phyloP scores from a whole-genome alignment of 2,888 invertebrate genomes.

The Chalcosyrphus nemorum region DNA sequence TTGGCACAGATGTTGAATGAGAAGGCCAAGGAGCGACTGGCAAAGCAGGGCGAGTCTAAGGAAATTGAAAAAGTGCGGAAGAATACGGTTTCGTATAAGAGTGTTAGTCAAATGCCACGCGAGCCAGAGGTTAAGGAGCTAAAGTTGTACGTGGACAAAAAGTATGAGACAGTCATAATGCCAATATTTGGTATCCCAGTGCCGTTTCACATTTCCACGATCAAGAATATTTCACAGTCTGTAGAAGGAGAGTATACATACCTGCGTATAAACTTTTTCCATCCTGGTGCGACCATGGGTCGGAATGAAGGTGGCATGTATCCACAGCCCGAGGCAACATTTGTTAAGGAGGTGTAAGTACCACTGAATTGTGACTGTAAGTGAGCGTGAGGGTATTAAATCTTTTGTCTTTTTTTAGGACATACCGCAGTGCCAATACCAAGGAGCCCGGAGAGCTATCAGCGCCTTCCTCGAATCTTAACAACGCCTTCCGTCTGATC shows the following conservation, averaged over 20 bases:
- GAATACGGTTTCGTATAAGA: constrained; percentile 97
- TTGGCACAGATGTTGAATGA: constrained; percentile 95
- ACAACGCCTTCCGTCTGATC: constrained; percentile 97
- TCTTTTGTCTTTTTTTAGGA: too few relatives aligned
- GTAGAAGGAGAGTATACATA: constrained; percentile 99
- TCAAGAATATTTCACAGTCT: constrained; percentile 99
- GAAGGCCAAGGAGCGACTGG: constrained; percentile 94
- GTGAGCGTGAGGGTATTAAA: too few relatives aligned
- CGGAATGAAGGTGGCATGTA: constrained; percentile 95
- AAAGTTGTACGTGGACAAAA: constrained; percentile 97
- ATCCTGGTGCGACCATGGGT: constrained; percentile 98
- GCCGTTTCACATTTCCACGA: constrained; percentile 99
- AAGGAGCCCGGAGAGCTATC: constrained; percentile 98
- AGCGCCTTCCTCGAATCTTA: constrained; percentile 97
- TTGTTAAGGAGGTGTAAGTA: constrained; percentile 98
- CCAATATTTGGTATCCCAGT: constrained; percentile 98
- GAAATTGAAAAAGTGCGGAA: constrained; percentile 95
- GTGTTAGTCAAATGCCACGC: constrained; percentile 94
- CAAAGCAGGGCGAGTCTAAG: constrained; percentile 92
- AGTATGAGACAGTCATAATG: constrained; percentile 98
- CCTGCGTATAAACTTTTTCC: constrained; percentile 98
- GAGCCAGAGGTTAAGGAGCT: constrained; percentile 96
- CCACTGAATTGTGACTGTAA: constrained; percentile 76
- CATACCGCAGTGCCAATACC: constrained; percentile 97
- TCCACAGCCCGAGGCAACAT: constrained; percentile 97